These are phyloP conservation scores for Drosophila busckii DNA, from an alignment of 1,140 invertebrate species.

Conservation along the genomic window DNA sequence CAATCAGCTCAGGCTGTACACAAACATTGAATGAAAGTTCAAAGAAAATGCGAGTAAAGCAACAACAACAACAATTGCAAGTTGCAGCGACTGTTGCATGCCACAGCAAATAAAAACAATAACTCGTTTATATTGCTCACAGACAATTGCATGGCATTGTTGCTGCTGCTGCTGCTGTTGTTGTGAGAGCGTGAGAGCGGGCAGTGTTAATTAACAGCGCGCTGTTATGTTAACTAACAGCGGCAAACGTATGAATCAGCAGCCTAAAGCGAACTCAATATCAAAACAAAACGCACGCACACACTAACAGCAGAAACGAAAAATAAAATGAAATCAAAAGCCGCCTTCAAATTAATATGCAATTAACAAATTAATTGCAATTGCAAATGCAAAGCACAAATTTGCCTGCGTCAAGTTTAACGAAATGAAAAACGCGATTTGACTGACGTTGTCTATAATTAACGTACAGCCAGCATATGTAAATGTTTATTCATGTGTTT, in stretches of 20 bases:
- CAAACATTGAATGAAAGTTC: conserved; percentile 40
- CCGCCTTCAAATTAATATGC: conserved; percentile 39
- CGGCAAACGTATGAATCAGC: not conserved
- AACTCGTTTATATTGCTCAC: conserved; percentile 15
- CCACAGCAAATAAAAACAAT: conserved; percentile 17
- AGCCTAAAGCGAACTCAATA: too few relatives aligned
- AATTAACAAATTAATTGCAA: conserved; percentile 39
- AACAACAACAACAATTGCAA: too few relatives aligned
- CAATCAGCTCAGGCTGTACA: conserved; percentile 17
- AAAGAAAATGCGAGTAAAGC: conserved; percentile 34
- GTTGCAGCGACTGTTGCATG: conserved; percentile 15
- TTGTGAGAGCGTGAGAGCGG: conserved; percentile 9
- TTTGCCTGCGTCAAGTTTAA: too few relatives aligned
- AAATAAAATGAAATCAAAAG: conserved; percentile 29
- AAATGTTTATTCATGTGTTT: not conserved
- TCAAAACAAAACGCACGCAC: too few relatives aligned
- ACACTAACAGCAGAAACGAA: conserved; percentile 14
- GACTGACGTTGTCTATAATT: too few relatives aligned
- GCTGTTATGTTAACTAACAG: conserved; percentile 29
- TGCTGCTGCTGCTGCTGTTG: not conserved
- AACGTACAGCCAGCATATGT: too few relatives aligned
- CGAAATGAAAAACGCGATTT: too few relatives aligned
- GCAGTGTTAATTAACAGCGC: conserved; percentile 14
- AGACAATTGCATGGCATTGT: too few relatives aligned
- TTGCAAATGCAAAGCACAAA: conserved; percentile 40